phyloP scores from a whole-genome alignment of 2,113 vertebrate genomes.

The Glaucidium brasilianum region DNA sequence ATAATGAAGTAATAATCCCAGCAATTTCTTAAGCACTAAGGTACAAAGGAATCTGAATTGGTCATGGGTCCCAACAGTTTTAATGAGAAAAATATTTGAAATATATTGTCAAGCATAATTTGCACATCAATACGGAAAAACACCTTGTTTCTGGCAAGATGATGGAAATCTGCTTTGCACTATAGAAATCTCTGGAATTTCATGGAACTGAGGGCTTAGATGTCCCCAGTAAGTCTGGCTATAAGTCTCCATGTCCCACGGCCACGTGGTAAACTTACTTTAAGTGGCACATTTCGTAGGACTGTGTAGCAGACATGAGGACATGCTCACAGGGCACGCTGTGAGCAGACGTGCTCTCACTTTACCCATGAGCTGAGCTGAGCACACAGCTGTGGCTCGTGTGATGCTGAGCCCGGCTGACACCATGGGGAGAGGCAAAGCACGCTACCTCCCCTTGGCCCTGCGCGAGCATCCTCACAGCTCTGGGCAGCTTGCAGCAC shows the following conservation, averaged over 20 bases:
- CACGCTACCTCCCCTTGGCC: rapidly evolving
- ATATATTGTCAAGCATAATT: neutral
- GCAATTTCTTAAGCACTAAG: neutral
- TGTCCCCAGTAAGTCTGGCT: neutral
- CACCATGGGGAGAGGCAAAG: neutral
- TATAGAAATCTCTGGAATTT: neutral
- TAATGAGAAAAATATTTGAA: neutral
- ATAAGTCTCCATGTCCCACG: neutral
- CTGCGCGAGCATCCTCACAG: rapidly evolving
- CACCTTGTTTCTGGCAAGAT: neutral
- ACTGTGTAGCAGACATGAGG: neutral
- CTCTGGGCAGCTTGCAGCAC: neutral
- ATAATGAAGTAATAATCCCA: neutral
- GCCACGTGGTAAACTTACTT: neutral
- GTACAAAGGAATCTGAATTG: neutral
- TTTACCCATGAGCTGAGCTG: neutral
- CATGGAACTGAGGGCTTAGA: neutral
- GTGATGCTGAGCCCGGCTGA: neutral
- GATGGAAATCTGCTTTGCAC: neutral
- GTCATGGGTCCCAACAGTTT: neutral
- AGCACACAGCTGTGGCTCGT: neutral
- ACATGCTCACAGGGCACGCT: neutral
- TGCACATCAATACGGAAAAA: neutral
- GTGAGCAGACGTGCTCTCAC: neutral
- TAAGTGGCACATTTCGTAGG: too few relatives aligned